Base-by-base conservation (phyloP, 2,797 vertebrate species). In the Gallinago stenura region DNA sequence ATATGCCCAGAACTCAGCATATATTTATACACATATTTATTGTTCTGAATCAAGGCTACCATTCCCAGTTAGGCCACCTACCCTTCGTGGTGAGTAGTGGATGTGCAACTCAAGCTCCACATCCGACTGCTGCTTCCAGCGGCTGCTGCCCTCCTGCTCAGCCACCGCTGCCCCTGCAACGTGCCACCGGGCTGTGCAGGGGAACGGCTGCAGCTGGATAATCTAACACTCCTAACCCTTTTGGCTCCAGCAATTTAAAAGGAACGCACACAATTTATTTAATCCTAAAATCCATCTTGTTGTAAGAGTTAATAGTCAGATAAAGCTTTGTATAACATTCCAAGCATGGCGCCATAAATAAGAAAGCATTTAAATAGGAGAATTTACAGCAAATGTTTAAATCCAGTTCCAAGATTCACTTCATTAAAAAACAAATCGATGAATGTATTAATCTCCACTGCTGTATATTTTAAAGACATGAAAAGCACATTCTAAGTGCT, bases 341-440 rank as follows among this genome's bases (percentile, higher is more conserved):
- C 33, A 83, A 96, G 78, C 60, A 31, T 50, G 53, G 41, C 0
- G 0, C 78, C 57, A 68, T 77, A 85, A 95, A 87, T 87, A 77
- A 90, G 91, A 83, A 90, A 95, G 64, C 54, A 75, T 80, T 96
- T 89, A 93, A 93, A 89, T 84, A 90, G 30, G 86, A 89, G 48
- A 43, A 18, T 72, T 56, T 51, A 46, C 60, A 83, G 80, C 57
- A 86, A 93, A 83, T 13, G 8, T 65, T 95, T 70, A 90, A 48
- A 86, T 79, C 70, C 54, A 60, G 35, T 57, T 71, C 72, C 81
- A 89, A 84, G 54, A 69, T 69, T 89, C 62, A 69, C 60, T 87
- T 71, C 45, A 43, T 91, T 92, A 84, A 82, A 94, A 91, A 75
- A 7, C 22, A 91, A 91, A 41, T 21, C 41, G 50, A 57, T 31